A percentile compares a stretch with the other conserved stretches of the same genome.
phyloP scores from a whole-genome alignment of 2,113 vertebrate species.

The Triplophysa rosa region DNA sequence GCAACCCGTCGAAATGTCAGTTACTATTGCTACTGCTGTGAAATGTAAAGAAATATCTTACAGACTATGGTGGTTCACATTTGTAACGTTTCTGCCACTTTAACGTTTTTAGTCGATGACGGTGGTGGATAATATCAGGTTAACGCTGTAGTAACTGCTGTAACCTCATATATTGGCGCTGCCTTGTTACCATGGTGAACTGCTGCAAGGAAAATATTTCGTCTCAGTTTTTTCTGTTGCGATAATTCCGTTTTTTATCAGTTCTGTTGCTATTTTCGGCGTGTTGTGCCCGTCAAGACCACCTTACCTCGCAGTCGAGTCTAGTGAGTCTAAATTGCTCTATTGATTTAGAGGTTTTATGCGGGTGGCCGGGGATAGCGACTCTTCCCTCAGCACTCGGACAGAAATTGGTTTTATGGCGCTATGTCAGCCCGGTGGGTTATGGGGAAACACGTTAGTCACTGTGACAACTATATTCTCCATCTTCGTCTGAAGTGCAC shows the following conservation, averaged over 20 bases:
- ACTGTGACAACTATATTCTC: slow-evolving; percentile 59
- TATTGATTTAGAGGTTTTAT: slow-evolving; percentile 52
- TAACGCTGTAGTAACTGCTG: no score
- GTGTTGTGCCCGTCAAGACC: background rate
- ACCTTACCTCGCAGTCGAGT: background rate
- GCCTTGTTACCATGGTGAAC: no score
- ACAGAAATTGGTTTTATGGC: slow-evolving; percentile 49
- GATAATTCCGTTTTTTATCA: background rate
- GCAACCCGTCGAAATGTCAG: no score
- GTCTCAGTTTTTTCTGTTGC: background rate
- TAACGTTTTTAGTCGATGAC: no score
- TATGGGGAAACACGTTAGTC: slow-evolving; percentile 57
- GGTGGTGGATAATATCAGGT: no score
- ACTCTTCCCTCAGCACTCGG: slow-evolving; percentile 19
- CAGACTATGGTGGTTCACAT: no score
- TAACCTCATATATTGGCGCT: no score
- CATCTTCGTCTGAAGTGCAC: slow-evolving; percentile 54
- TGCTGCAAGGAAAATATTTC: background rate
- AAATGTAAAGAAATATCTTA: no score
- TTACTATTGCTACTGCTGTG: no score
- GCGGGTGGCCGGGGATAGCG: slow-evolving; percentile 3
- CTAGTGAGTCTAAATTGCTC: slow-evolving; percentile 29
- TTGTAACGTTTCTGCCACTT: no score
- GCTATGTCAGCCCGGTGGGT: slow-evolving; percentile 51
- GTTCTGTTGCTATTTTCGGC: background rate